Conservation (phyloP, 1,140 invertebrate species). For the Wasmannia auropunctata region DNA sequence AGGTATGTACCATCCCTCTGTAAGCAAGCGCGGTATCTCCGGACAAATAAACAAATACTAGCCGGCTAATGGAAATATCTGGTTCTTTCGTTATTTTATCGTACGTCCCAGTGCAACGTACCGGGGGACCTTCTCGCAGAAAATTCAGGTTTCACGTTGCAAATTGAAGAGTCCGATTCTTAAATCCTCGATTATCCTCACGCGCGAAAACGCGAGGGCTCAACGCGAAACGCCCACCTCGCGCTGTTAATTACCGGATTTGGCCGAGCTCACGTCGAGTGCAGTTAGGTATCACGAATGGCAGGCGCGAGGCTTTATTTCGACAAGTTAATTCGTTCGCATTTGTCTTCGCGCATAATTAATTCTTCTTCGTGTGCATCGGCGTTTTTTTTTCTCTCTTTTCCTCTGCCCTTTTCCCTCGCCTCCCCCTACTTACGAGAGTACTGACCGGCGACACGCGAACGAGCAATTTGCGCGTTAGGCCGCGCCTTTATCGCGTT, state of each 20-base stretch:
- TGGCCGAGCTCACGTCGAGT: background rate
- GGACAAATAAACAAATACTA: slow-evolving; percentile 15
- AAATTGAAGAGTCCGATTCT: background rate
- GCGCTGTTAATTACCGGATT: slow-evolving; percentile 6
- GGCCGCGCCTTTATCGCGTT: slow-evolving; percentile 39
- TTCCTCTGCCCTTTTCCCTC: background rate
- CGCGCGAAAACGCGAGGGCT: background rate
- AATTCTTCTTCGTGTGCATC: background rate
- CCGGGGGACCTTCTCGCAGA: no score
- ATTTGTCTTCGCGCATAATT: slow-evolving; percentile 16
- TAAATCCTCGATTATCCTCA: background rate
- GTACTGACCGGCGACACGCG: slow-evolving; percentile 25
- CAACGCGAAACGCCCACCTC: background rate
- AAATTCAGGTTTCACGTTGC: background rate
- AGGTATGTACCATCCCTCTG: background rate
- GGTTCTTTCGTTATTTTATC: background rate
- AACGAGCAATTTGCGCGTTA: slow-evolving; percentile 51
- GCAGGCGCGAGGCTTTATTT: background rate
- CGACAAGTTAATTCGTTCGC: slow-evolving; percentile 18
- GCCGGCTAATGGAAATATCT: background rate
- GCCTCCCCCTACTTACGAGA: background rate
- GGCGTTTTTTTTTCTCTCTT: background rate
- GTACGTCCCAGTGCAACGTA: no score
- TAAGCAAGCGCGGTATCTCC: background rate
- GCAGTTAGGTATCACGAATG: background rate